Evolutionary conservation across 2,888 invertebrate species (phyloP).

Genomic region (Drosophila formosana): DNA sequence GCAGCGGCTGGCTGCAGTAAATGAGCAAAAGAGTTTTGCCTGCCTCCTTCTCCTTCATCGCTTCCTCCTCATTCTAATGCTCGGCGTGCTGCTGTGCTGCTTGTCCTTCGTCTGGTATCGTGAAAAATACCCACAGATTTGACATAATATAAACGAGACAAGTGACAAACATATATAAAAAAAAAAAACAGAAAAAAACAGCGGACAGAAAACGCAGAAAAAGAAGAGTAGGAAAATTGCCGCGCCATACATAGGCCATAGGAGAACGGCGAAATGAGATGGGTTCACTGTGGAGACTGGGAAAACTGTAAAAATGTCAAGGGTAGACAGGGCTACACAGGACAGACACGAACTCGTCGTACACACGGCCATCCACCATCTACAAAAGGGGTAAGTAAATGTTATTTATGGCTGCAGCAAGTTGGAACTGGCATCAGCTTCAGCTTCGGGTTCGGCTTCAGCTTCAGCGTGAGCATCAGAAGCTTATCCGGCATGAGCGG

Average conservation of each 20-base stretch:
- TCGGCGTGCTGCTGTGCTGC: background rate
- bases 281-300: conserved; percentile 54
- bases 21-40: conserved; percentile 48
- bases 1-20: conserved; percentile 35
- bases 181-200: conserved; percentile 28
- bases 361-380: conserved; percentile 3
- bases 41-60: background rate
- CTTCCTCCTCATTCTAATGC: background rate
- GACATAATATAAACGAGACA: conserved; percentile 74
- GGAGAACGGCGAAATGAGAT: conserved; percentile 51
- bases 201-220: conserved; percentile 16
- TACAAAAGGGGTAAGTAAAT: conserved; percentile 53
- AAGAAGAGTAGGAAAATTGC: conserved; percentile 18
- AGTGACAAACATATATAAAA: conserved; percentile 75
- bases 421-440: conserved; percentile 30
- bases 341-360: background rate
- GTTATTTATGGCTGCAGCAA: conserved; percentile 77
- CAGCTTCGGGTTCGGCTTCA: conserved; percentile 10
- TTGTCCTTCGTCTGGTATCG: conserved; percentile 28
- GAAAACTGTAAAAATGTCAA: conserved; percentile 57
- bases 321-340: conserved; percentile 40
- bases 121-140: conserved; percentile 71
- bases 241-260: conserved; percentile 38
- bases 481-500: conserved; percentile 55
- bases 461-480: conserved; percentile 17